These are phyloP conservation scores for Naja naja DNA, from an alignment of 2,113 vertebrate genomes.

Conservation along the genomic window DNA sequence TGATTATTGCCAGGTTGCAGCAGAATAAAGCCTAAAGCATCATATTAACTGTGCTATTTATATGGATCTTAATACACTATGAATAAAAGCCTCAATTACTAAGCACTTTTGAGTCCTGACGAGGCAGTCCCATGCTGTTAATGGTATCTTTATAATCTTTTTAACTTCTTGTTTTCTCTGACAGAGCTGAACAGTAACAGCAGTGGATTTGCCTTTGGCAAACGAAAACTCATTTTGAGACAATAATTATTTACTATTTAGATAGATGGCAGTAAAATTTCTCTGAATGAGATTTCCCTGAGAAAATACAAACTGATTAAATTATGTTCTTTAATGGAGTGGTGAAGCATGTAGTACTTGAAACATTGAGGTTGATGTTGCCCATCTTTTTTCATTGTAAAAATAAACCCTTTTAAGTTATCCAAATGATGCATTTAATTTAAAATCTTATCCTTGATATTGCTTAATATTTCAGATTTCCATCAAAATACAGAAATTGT, in stretches of 20 bases:
- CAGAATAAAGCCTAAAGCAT: constrained; percentile 69
- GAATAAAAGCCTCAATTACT: constrained; percentile 74
- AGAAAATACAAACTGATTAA: constrained; percentile 82
- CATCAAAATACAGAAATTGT: not conserved
- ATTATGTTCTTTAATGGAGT: constrained; percentile 88
- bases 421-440: constrained; percentile 29
- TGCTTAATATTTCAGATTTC: accelerated
- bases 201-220: constrained; percentile 77
- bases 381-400: constrained; percentile 46
- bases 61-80: constrained; percentile 71
- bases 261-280: constrained; percentile 80
- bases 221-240: constrained; percentile 77
- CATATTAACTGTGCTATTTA: constrained; percentile 63
- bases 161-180: constrained; percentile 76
- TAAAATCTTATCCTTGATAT: not conserved
- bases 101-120: constrained; percentile 71
- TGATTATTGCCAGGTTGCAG: constrained; percentile 61
- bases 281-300: constrained; percentile 80
- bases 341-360: constrained; percentile 73
- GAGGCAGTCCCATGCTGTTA: constrained; percentile 73
- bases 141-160: constrained; percentile 81
- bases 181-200: constrained; percentile 73
- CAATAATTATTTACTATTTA: constrained; percentile 84
- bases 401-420: constrained; percentile 3
- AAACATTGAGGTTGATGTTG: constrained; percentile 57